A percentile compares a stretch with the other conserved stretches of the same genome.
phyloP scores from a whole-genome alignment of 2,888 invertebrate species.

The Barypeithes pellucidus region DNA sequence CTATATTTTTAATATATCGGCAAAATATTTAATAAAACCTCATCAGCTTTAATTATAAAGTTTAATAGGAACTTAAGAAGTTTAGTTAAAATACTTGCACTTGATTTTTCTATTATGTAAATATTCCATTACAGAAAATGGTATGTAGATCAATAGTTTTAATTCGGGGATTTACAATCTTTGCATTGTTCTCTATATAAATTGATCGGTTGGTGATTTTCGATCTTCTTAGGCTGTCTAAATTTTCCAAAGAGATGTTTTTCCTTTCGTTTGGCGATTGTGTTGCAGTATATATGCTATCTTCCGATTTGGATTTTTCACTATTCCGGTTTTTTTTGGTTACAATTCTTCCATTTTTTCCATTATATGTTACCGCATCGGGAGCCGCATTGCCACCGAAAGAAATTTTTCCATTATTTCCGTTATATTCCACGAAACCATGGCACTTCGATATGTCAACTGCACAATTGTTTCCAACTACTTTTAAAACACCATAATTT shows the following conservation, averaged over 20 bases:
- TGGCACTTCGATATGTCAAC: constrained; percentile 49
- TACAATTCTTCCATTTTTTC: constrained; percentile 32
- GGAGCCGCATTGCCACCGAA: constrained; percentile 30
- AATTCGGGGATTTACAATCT: constrained; percentile 16
- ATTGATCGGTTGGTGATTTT: constrained; percentile 4
- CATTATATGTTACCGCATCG: constrained; percentile 47
- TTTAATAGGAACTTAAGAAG: constrained; percentile 3
- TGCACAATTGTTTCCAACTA: constrained; percentile 53
- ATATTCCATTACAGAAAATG: neutral
- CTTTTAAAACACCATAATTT: constrained; percentile 51
- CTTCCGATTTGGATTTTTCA: neutral
- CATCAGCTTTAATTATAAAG: neutral
- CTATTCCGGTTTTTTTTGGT: neutral
- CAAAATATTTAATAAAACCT: neutral
- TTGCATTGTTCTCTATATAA: constrained; percentile 6
- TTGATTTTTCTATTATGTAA: neutral
- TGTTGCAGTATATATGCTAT: neutral
- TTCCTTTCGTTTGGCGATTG: neutral
- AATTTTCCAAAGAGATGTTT: neutral
- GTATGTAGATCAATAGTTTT: constrained; percentile 2
- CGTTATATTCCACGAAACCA: constrained; percentile 54
- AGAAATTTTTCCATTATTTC: constrained; percentile 54
- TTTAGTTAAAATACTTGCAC: neutral
- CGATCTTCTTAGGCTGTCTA: neutral
- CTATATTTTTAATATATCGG: too few relatives aligned